phyloP scores from a whole-genome alignment of 2,113 vertebrate genomes.

The Vimba vimba region DNA sequence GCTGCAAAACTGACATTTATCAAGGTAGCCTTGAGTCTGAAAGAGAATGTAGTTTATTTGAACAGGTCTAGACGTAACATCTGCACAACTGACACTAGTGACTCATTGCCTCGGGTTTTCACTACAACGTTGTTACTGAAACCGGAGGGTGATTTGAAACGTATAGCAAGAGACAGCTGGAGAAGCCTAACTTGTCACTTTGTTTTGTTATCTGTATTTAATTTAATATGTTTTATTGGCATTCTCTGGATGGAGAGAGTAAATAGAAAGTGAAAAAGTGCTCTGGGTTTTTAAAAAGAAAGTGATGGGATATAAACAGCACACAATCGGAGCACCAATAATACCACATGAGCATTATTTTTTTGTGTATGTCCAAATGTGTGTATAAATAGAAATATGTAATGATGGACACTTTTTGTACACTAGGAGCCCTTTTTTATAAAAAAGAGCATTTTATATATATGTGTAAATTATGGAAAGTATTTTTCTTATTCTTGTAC shows the following conservation, averaged over 20 bases:
- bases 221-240: constrained; percentile 34
- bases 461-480: constrained; percentile 67
- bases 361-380: constrained; percentile 55
- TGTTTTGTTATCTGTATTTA: constrained; percentile 28
- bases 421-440: constrained; percentile 60
- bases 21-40: constrained; percentile 26
- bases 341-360: constrained; percentile 59
- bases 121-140: neutral
- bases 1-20: constrained; percentile 12
- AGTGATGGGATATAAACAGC: constrained; percentile 5
- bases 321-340: constrained; percentile 53
- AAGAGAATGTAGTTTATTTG: constrained; percentile 5
- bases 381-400: constrained; percentile 58
- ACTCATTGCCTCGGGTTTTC: constrained; percentile 26
- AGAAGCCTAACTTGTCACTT: neutral
- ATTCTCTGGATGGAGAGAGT: neutral
- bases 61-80: constrained; percentile 30
- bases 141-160: neutral
- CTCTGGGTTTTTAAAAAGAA: constrained; percentile 3
- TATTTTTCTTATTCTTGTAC: constrained; percentile 73
- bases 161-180: neutral
- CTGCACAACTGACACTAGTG: constrained; percentile 14
- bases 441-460: constrained; percentile 65
- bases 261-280: neutral
- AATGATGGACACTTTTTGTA: constrained; percentile 59